Evolutionary conservation across 2,113 vertebrate genomes (phyloP), one percentile per base, ranked within the genome.

Genomic region (Chaetorhynchus papuensis): DNA sequence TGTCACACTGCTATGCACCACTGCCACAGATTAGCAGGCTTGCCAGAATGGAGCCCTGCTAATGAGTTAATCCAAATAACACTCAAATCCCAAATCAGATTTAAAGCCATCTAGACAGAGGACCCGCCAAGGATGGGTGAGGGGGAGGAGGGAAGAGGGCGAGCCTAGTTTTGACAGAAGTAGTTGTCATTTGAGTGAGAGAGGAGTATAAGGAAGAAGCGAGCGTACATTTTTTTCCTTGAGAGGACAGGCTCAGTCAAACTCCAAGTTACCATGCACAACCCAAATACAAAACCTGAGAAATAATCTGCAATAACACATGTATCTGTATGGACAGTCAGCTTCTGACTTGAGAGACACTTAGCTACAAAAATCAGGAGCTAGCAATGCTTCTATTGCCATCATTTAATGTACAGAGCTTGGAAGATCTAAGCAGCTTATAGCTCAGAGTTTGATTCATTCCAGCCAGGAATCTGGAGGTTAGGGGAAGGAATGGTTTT

Each of bases 61-160:
- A 98, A 98, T 98, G 98, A 98, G 97, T 97, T 98, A 98, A 98
- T 98, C 97, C 98, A 98, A 97, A 97, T 97, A 98, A 97, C 87
- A 89, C 96, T 97, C 97, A 97, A 97, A 97, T 97, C 98, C 97
- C 97, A 97, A 98, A 98, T 98, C 97, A 98, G 96, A 97, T 98
- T 98, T 97, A 96, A 97, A 98, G 87, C 6, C 87, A 97, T 96
- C 96, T 93, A 97, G 96, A 89, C 94, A 95, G 93, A 94, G 56
- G 61, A 61, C 74, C 59, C 0, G 2, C 76, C 59, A 93, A 92
- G 86, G 80, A 71, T 84, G 85, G 61, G 64, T 24, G 69, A 88
- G 57, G 76, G 83, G 70, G 27, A 87, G 44, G 42, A 82, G 44
- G 14, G 21, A 60, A 83, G 47, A 78, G 50, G n/a, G n/a, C 83